Evolutionary conservation across 2,113 vertebrate species (phyloP).

Genomic region (Hippocampus mohnikei): DNA sequence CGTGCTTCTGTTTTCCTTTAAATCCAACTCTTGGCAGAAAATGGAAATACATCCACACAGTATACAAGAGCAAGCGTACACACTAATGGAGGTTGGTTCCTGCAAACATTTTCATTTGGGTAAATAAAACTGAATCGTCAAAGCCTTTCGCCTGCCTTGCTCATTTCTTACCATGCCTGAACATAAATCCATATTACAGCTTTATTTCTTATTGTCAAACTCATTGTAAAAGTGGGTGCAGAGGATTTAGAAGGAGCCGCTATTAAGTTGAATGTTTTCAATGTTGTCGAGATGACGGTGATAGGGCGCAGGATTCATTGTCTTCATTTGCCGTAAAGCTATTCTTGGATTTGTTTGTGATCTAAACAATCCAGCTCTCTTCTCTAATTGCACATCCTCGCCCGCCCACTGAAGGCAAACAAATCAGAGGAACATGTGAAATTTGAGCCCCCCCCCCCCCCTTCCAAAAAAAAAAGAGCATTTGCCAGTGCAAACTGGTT

Average conservation of each 20-base stretch:
- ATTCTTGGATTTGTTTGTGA: constrained; percentile 25
- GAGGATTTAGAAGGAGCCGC: neutral
- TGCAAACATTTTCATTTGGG: constrained; percentile 25
- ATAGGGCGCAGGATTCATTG: neutral
- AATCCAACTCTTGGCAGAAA: neutral
- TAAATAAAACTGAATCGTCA: constrained; percentile 20
- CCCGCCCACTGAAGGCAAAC: constrained; percentile 24
- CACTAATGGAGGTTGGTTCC: constrained; percentile 26
- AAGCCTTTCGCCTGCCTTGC: constrained; percentile 17
- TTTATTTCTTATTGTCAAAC: constrained; percentile 36
- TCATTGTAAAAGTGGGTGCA: constrained; percentile 21
- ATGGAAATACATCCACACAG: neutral
- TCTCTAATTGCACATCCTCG: constrained; percentile 8
- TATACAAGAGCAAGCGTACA: neutral
- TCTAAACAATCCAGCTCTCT: constrained; percentile 16
- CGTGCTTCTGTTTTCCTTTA: neutral
- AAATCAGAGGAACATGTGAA: constrained; percentile 32
- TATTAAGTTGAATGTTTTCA: neutral
- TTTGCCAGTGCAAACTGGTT: constrained; percentile 3
- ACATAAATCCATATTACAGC: constrained; percentile 19
- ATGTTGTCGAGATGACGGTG: neutral
- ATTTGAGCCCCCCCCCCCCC: constrained; percentile 10
- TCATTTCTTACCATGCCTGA: constrained; percentile 10
- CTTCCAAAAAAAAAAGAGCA: constrained; percentile 17
- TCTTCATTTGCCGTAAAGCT: constrained; percentile 15